Evolutionary conservation across 2,113 vertebrate species (phyloP), one percentile per base, ranked within the genome.

Genomic region (Cisticola juncidis): DNA sequence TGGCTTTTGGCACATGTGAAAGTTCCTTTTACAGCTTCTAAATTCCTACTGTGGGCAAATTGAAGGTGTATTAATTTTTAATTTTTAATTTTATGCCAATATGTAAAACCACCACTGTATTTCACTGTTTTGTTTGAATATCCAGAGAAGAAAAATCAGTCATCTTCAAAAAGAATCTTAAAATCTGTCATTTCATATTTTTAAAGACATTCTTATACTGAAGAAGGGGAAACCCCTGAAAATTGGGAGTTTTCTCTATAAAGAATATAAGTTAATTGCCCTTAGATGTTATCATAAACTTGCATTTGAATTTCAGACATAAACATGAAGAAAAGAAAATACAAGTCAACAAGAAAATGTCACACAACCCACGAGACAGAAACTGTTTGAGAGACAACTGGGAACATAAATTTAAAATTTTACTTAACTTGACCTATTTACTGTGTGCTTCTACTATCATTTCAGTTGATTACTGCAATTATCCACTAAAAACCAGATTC

Each of bases 391-490:
- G 73, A 95, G 62, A 36, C 15, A 5, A 71, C 42, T 68, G 65
- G 60, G 84, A 78, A 62, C 36, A 85, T 50, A 35, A 28, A 45
- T 86, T 68, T 58, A 35, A 87, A 90, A 86, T 91, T 94, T 91
- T 84, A 50, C 54, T 90, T 48, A 8, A 65, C 81, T 78, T 93
- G 93, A 93, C 94, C 84, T 95, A 71, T 95, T 97, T 96, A 60
- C 70, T 94, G 9, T 40, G 4, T 47, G 60, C 45, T 88, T 81
- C 92, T 85, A 58, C 73, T 69, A 66, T 72, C 88, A 74, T 94
- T 94, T 90, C 56, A 54, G 66, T 86, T 88, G 86, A 87, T 89
- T 72, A 61, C 62, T 80, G 70, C 92, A 95, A 74, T 94, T 95
- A 88, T 91, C 92, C 54, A 62, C 77, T 89, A 53, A 72, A 88